Evolutionary conservation across 2,113 vertebrate genomes (phyloP).

Genomic region (Tychaedon coryphoeus): DNA sequence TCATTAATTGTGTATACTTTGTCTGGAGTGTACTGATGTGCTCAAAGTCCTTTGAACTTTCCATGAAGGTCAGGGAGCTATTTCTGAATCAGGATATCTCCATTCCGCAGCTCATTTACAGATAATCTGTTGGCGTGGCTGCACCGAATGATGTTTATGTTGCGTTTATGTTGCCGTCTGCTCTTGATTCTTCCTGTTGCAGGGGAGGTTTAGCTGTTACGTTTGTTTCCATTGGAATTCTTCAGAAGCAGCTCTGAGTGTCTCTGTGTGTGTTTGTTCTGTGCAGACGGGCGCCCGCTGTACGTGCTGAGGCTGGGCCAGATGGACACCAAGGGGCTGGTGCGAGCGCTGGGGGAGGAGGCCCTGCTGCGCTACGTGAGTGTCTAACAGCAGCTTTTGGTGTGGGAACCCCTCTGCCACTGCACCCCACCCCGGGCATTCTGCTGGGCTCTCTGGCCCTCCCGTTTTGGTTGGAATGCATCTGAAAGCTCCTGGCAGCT

Average conservation of each 20-base stretch:
- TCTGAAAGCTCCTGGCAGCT: not conserved
- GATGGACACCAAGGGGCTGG: conserved; percentile 97
- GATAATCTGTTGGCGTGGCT: not conserved
- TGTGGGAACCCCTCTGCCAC: not conserved
- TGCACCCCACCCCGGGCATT: not conserved
- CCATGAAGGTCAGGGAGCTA: not conserved
- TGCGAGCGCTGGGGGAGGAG: conserved; percentile 91
- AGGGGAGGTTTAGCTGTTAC: not conserved
- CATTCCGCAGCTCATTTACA: not conserved
- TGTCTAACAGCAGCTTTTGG: not conserved
- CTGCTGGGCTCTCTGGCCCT: not conserved
- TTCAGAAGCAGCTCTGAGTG: not conserved
- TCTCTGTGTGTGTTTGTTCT: not conserved
- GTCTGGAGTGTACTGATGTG: not conserved
- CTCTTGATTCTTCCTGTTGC: not conserved
- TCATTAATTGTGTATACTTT: not conserved
- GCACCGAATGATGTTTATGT: not conserved
- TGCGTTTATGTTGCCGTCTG: not conserved
- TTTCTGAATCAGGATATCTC: not conserved
- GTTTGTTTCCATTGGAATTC: not conserved
- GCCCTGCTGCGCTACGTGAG: conserved; percentile 90
- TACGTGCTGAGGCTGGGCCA: conserved; percentile 93
- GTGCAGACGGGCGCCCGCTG: conserved; percentile 88
- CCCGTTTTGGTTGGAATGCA: not conserved
- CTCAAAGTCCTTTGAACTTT: not conserved